These are phyloP conservation scores for Hemithea aestivaria DNA, from an alignment of 2,888 invertebrate genomes.

Conservation along the genomic window DNA sequence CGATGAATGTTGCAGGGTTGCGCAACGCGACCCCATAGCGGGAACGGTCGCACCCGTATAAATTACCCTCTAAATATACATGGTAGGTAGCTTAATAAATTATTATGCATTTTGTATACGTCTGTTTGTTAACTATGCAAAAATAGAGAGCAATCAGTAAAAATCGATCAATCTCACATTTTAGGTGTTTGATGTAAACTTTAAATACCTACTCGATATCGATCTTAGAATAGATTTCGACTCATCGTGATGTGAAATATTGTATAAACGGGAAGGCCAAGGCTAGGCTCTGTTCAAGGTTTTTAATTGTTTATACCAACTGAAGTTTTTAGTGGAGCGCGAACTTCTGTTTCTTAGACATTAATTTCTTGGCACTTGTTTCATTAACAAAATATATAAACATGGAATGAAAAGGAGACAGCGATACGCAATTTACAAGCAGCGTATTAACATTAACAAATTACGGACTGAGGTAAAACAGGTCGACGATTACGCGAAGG, in stretches of 20 bases:
- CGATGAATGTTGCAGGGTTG: conserved; percentile 62
- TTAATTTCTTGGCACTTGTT: conserved; percentile 9
- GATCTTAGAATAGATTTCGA: conserved; percentile 21
- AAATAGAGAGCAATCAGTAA: conserved; percentile 5
- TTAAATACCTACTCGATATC: conserved; percentile 13
- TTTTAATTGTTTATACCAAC: conserved; percentile 29
- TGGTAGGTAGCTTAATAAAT: neutral
- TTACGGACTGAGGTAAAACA: conserved; percentile 24
- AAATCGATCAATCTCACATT: conserved; percentile 12
- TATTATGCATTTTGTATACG: too few species aligned
- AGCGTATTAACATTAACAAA: conserved; percentile 30
- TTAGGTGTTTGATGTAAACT: conserved; percentile 15
- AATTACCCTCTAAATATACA: too few species aligned
- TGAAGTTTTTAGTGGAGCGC: conserved; percentile 15
- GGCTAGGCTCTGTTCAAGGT: conserved; percentile 34
- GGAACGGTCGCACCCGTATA: conserved; percentile 19
- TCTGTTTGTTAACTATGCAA: neutral
- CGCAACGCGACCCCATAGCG: conserved; percentile 41
- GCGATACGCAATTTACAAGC: conserved; percentile 32
- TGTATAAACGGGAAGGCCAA: conserved; percentile 38
- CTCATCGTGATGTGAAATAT: conserved; percentile 22
- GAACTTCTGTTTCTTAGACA: conserved; percentile 2
- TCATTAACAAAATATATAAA: conserved; percentile 11
- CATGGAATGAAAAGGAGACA: conserved; percentile 23
- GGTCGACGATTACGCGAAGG: conserved; percentile 6